A percentile compares a stretch with the other conserved stretches of the same genome.
These are phyloP conservation scores for Aeoliscus strigatus DNA, from an alignment of 2,797 vertebrate species.

Conservation along the genomic window DNA sequence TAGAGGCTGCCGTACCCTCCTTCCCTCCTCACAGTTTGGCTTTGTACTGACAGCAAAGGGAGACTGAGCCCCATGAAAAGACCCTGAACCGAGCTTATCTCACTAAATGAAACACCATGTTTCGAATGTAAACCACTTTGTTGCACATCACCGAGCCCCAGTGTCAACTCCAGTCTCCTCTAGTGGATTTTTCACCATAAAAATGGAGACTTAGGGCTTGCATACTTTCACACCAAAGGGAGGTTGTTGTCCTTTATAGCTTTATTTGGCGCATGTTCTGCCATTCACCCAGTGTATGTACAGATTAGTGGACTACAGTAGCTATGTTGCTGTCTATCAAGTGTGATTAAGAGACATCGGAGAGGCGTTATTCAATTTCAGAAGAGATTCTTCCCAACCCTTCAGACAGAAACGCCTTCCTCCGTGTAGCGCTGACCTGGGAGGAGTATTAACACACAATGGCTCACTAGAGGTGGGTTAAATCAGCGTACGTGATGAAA, in stretches of 20 bases:
- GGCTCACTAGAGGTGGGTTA: too few species aligned
- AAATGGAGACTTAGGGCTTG: constrained; percentile 26
- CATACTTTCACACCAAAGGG: constrained; percentile 45
- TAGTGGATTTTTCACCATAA: neutral
- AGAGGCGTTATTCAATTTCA: too few species aligned
- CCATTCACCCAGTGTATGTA: too few species aligned
- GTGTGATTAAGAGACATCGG: too few species aligned
- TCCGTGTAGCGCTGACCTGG: too few species aligned
- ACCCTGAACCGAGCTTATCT: constrained; percentile 74
- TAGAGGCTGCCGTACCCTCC: constrained; percentile 51
- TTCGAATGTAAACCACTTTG: constrained; percentile 65
- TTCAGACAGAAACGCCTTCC: too few species aligned
- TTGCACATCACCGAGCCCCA: constrained; percentile 38
- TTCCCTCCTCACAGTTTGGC: constrained; percentile 50
- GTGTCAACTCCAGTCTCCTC: constrained; percentile 43
- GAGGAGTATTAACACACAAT: too few species aligned
- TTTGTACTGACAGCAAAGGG: constrained; percentile 74
- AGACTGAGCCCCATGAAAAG: constrained; percentile 57
- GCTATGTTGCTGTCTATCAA: too few species aligned
- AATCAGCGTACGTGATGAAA: too few species aligned
- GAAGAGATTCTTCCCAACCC: too few species aligned
- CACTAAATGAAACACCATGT: constrained; percentile 63
- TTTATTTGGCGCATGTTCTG: too few species aligned
- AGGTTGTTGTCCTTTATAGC: constrained; percentile 30
- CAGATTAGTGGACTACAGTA: too few species aligned